phyloP scores from a whole-genome alignment of 2,888 invertebrate genomes.

The Labia minor region DNA sequence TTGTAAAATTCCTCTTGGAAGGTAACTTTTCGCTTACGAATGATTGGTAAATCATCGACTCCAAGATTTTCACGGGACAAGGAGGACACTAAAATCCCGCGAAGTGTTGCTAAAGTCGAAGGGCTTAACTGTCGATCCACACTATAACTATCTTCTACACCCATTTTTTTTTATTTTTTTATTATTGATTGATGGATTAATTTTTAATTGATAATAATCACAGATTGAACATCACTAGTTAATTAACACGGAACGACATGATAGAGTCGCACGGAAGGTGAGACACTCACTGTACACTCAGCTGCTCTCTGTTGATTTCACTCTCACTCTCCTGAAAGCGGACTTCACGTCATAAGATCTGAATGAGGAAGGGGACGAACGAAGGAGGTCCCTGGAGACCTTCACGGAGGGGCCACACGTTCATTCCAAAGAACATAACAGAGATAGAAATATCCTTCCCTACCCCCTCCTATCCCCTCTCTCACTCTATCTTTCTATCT shows the following conservation, averaged over 20 bases:
- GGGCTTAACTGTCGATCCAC: constrained; percentile 31
- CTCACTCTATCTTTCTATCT: no score
- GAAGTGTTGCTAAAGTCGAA: constrained; percentile 42
- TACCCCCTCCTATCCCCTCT: no score
- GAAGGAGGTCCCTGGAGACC: neutral
- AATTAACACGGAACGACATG: neutral
- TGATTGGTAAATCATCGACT: constrained; percentile 24
- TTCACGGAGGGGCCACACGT: neutral
- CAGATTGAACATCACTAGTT: neutral
- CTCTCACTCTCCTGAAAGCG: neutral
- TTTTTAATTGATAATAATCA: neutral
- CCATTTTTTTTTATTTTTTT: constrained; percentile 13
- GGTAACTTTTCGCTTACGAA: constrained; percentile 29
- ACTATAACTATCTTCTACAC: constrained; percentile 20
- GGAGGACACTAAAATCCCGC: constrained; percentile 45
- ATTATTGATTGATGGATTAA: neutral
- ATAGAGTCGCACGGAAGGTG: neutral
- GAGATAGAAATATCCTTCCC: no score
- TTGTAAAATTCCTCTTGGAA: constrained; percentile 27
- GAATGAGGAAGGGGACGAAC: neutral
- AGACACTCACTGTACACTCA: neutral
- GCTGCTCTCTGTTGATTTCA: neutral
- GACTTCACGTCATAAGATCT: neutral
- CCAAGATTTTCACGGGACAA: constrained; percentile 46
- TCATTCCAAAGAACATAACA: neutral